phyloP scores from a whole-genome alignment of 2,113 vertebrate species.

The Platichthys stellatus region DNA sequence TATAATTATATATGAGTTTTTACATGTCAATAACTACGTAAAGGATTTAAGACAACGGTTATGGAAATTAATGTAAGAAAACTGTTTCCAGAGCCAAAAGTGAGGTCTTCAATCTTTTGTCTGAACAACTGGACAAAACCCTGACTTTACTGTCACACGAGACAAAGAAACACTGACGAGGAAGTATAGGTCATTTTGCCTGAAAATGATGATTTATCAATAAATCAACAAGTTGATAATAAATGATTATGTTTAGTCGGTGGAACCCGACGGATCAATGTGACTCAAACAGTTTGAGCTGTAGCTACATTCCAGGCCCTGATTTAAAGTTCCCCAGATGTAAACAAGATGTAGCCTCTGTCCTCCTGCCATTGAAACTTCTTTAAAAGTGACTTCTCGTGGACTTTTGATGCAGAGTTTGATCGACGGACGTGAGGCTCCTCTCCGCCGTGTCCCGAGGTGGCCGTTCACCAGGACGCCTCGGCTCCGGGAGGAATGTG shows the following conservation, averaged over 20 bases:
- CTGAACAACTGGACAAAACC: neutral
- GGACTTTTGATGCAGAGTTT: no score
- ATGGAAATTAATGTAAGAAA: neutral
- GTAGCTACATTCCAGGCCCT: no score
- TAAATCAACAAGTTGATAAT: no score
- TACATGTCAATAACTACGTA: neutral
- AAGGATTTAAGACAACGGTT: neutral
- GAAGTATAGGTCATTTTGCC: neutral
- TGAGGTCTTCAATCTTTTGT: neutral
- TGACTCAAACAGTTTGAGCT: no score
- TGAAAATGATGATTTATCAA: no score
- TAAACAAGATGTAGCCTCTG: no score
- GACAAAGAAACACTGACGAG: neutral
- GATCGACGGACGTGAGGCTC: neutral
- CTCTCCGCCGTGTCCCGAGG: constrained; percentile 32
- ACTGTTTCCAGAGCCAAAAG: neutral
- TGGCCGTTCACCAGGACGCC: constrained; percentile 45
- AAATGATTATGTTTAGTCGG: no score
- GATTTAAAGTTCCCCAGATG: no score
- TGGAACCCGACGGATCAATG: no score
- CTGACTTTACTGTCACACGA: neutral
- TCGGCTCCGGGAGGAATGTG: constrained; percentile 57
- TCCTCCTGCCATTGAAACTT: neutral
- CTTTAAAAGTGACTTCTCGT: no score
- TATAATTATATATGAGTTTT: no score